Evolutionary conservation across 2,888 invertebrate species (phyloP).

Genomic region (Sarcophaga variegata): DNA sequence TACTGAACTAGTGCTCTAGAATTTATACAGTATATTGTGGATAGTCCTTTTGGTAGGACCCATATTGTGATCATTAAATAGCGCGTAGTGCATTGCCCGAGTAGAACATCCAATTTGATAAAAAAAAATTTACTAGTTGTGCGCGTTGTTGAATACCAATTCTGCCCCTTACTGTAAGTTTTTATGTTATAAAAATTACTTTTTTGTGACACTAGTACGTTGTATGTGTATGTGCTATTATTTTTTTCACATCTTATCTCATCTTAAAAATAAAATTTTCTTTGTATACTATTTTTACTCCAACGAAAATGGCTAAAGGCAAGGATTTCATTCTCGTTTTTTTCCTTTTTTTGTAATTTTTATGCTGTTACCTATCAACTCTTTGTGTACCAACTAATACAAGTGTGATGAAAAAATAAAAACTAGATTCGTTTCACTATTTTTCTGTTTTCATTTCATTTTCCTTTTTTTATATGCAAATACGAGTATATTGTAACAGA

Average conservation of each 20-base stretch:
- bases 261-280: too few species aligned
- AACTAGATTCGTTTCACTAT: constrained; percentile 3
- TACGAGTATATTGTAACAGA: background rate
- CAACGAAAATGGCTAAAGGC: constrained; percentile 45
- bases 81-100: too few species aligned
- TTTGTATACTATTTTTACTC: background rate
- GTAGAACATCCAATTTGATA: too few species aligned
- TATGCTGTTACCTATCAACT: constrained; percentile 40
- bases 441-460: constrained; percentile 35
- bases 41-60: too few species aligned
- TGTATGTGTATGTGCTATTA: background rate
- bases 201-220: too few species aligned
- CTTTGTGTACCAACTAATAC: constrained; percentile 26
- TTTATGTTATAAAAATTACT: too few species aligned
- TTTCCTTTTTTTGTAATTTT: background rate
- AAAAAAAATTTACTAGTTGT: too few species aligned
- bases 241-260: background rate
- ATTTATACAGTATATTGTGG: too few species aligned
- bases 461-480: background rate
- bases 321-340: constrained; percentile 14
- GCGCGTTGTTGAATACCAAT: too few species aligned
- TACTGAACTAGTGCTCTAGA: too few species aligned
- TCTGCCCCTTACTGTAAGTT: too few species aligned
- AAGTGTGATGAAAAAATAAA: constrained; percentile 14
- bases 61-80: too few species aligned